phyloP scores from a whole-genome alignment of 2,888 invertebrate species.

The Julus scanicus region DNA sequence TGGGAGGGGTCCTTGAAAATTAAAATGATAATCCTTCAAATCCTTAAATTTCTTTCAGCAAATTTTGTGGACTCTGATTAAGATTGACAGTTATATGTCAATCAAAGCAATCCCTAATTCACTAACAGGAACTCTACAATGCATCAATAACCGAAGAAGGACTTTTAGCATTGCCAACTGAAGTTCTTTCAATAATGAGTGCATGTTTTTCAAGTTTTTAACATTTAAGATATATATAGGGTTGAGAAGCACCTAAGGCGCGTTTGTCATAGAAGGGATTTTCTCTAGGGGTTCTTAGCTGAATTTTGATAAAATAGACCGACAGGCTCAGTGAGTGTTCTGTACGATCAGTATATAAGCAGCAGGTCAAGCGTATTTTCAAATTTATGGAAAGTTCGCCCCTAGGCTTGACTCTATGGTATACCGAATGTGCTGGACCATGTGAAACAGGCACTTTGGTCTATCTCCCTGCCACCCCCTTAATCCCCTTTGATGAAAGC shows the following conservation, averaged over 20 bases:
- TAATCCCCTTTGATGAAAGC: conserved; percentile 23
- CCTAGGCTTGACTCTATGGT: neutral
- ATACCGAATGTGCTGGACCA: conserved; percentile 12
- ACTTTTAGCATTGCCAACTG: too few species aligned
- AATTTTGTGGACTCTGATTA: too few species aligned
- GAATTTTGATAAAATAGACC: neutral
- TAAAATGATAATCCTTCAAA: too few species aligned
- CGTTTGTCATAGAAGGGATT: neutral
- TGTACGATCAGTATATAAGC: neutral
- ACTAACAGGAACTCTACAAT: too few species aligned
- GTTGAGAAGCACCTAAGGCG: neutral
- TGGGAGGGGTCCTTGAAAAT: too few species aligned
- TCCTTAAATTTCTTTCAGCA: too few species aligned
- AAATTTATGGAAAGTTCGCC: neutral
- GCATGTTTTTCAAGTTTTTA: too few species aligned
- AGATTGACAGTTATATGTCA: too few species aligned
- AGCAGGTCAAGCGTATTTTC: conserved; percentile 11
- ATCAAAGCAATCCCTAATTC: too few species aligned
- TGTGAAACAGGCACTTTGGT: conserved; percentile 28
- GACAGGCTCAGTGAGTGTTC: neutral
- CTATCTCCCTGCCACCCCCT: neutral
- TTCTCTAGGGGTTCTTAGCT: neutral
- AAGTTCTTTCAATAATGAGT: too few species aligned
- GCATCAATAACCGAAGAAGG: too few species aligned
- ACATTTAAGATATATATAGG: neutral